Evolutionary conservation across 2,113 vertebrate species (phyloP).

Genomic region (Rostratula benghalensis): DNA sequence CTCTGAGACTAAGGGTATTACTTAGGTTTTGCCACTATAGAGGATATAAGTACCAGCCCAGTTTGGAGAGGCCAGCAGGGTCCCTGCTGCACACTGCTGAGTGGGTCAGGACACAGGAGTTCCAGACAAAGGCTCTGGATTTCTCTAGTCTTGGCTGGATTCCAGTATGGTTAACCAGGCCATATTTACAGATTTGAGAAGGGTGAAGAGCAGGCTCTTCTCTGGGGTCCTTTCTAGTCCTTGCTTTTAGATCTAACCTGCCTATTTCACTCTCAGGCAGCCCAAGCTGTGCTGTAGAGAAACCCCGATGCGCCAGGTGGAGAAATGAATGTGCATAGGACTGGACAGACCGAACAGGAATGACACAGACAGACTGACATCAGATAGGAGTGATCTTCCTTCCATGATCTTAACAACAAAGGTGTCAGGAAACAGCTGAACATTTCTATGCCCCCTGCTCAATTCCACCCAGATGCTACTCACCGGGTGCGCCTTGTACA

Average conservation of each 20-base stretch:
- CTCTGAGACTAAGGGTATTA: background rate
- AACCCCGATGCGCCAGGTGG: background rate
- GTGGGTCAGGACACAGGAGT: background rate
- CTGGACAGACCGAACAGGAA: constrained; percentile 21
- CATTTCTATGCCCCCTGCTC: background rate
- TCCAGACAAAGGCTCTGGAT: background rate
- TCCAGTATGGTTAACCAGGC: background rate
- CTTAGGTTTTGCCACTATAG: background rate
- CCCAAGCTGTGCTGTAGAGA: background rate
- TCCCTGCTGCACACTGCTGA: background rate
- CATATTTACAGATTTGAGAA: background rate
- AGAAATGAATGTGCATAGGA: constrained; percentile 1
- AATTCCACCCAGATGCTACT: constrained; percentile 30
- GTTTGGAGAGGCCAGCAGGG: background rate
- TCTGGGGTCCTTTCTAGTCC: background rate
- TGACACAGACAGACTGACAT: constrained; percentile 36
- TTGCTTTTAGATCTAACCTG: background rate
- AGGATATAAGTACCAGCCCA: background rate
- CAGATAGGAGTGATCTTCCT: background rate
- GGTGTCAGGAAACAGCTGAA: background rate
- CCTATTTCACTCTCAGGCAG: background rate
- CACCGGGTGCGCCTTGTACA: constrained; percentile 86
- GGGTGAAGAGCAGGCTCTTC: background rate
- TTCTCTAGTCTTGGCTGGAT: background rate
- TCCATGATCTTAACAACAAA: background rate